A percentile compares a stretch with the other conserved stretches of the same genome.
phyloP scores from a whole-genome alignment of 2,888 invertebrate genomes.

The Malachius bipustulatus region DNA sequence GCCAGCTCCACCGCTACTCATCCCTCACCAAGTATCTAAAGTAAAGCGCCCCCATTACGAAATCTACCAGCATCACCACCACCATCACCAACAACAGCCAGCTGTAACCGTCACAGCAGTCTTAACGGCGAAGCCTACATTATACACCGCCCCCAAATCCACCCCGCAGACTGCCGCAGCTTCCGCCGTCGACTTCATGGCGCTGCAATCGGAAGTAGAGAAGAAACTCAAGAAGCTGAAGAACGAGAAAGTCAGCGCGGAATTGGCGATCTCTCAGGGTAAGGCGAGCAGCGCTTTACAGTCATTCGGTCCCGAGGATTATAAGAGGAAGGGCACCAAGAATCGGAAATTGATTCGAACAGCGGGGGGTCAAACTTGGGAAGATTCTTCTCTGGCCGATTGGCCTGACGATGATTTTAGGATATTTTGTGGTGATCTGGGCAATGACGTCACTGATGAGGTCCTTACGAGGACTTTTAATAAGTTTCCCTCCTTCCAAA shows the following conservation, averaged over 20 bases:
- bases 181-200: conserved; percentile 40
- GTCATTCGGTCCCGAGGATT: conserved; percentile 44
- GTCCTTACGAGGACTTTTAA: conserved; percentile 91
- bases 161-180: conserved; percentile 31
- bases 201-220: conserved; percentile 45
- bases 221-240: conserved; percentile 50
- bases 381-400: conserved; percentile 83
- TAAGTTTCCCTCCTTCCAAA: conserved; percentile 84
- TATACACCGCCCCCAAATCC: conserved; percentile 47
- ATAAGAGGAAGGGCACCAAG: conserved; percentile 34
- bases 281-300: conserved; percentile 46
- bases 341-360: conserved; percentile 67
- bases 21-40: conserved; percentile 54
- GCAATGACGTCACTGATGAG: conserved; percentile 98
- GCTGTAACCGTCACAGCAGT: conserved; percentile 46
- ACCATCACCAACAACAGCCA: conserved; percentile 33
- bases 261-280: conserved; percentile 51
- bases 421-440: conserved; percentile 98
- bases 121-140: conserved; percentile 56
- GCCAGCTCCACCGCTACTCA: conserved; percentile 53
- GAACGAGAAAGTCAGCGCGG: conserved; percentile 53
- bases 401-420: conserved; percentile 99
- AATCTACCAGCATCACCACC: conserved; percentile 33
- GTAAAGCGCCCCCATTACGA: conserved; percentile 31
- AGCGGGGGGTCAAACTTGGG: conserved; percentile 94